phyloP scores from a whole-genome alignment of 2,113 vertebrate genomes.

The Grammomys surdaster region DNA sequence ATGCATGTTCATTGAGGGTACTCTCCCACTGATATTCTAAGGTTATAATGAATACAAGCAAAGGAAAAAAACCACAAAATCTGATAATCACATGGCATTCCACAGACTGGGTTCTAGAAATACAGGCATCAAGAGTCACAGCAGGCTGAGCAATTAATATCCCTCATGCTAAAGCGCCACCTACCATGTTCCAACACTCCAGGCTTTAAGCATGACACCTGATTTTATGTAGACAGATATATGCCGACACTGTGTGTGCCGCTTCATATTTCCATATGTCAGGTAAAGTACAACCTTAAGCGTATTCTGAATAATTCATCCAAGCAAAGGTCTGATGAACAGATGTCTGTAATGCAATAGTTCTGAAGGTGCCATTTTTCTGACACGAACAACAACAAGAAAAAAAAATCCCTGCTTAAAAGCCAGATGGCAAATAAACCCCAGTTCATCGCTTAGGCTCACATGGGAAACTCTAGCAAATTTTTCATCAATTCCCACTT shows the following conservation, averaged over 20 bases:
- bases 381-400: conserved; percentile 71
- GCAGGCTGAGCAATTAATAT: not conserved
- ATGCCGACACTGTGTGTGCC: not conserved
- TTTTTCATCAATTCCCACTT: conserved; percentile 85
- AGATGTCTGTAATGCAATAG: conserved; percentile 78
- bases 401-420: conserved; percentile 77
- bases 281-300: conserved; percentile 78
- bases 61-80: not conserved
- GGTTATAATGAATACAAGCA: not conserved
- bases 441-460: conserved; percentile 84
- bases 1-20: not conserved
- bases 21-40: accelerated
- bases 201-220: not conserved
- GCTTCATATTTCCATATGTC: conserved; percentile 77
- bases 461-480: conserved; percentile 71
- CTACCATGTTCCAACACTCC: not conserved
- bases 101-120: not conserved
- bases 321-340: conserved; percentile 83
- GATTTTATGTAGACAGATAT: conserved; percentile 78
- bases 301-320: conserved; percentile 80
- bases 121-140: not conserved
- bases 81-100: not conserved
- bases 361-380: conserved; percentile 83
- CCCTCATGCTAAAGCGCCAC: not conserved
- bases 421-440: conserved; percentile 86